Percentiles rank a stretch among this genome's conserved stretches.
phyloP scores from a whole-genome alignment of 2,113 vertebrate species.

The Rhombomys opimus region DNA sequence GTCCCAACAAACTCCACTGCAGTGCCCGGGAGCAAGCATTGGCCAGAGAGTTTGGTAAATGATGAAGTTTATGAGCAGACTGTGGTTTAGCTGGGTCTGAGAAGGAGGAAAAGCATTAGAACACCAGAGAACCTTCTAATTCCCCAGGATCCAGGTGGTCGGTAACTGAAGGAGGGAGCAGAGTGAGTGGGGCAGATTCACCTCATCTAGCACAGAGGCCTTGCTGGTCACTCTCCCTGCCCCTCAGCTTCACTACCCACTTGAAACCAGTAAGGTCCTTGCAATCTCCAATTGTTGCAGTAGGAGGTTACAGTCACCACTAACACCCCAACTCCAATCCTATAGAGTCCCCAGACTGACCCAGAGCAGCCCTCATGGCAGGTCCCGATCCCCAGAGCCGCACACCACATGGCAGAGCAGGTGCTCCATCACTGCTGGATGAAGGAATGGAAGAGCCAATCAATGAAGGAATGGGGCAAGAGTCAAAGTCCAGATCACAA shows the following conservation, averaged over 20 bases:
- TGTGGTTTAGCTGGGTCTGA: neutral
- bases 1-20: neutral
- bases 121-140: neutral
- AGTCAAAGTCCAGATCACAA: neutral
- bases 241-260: accelerated
- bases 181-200: neutral
- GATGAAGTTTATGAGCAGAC: neutral
- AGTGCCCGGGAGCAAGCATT: too few relatives aligned
- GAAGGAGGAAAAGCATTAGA: neutral
- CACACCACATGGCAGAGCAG: accelerated
- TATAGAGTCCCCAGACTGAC: accelerated
- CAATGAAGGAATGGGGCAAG: neutral
- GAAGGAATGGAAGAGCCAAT: neutral
- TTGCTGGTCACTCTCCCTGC: neutral
- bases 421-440: neutral
- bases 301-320: too few relatives aligned
- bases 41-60: neutral
- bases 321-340: neutral
- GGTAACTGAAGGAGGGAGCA: neutral
- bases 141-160: neutral
- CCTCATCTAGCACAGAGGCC: neutral
- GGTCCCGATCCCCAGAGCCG: neutral
- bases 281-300: neutral
- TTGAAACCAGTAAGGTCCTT: accelerated
- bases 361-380: accelerated